Conservation (phyloP, 2,888 invertebrate species). For the Unio delphinus region DNA sequence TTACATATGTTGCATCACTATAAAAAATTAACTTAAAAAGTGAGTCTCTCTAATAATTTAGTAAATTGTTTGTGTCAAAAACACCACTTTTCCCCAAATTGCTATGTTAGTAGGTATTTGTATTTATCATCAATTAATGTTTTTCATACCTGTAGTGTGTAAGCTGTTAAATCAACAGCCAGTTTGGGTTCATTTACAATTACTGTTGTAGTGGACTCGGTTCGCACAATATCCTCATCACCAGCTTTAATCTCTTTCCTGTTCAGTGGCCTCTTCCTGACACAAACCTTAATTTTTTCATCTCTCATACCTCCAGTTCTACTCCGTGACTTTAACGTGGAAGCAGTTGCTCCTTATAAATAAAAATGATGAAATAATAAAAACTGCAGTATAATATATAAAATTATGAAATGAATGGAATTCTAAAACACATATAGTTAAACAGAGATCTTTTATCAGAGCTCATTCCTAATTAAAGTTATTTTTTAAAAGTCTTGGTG, state of each 20-base stretch:
- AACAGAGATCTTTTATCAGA: too few species aligned
- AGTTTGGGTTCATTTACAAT: slow-evolving; percentile 66
- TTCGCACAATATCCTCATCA: slow-evolving; percentile 61
- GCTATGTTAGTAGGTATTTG: neutral
- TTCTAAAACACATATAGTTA: neutral
- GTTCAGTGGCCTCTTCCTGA: slow-evolving; percentile 65
- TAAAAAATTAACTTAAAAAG: neutral
- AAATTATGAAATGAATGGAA: neutral
- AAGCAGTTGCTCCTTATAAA: slow-evolving; percentile 17
- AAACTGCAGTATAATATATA: neutral
- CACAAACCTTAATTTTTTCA: slow-evolving; percentile 65
- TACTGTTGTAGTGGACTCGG: slow-evolving; percentile 55
- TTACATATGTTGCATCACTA: too few species aligned
- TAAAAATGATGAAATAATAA: neutral
- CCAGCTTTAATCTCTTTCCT: slow-evolving; percentile 55
- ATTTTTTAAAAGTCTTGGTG: too few species aligned
- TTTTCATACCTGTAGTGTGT: slow-evolving; percentile 61
- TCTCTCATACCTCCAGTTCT: slow-evolving; percentile 31
- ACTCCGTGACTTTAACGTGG: slow-evolving; percentile 21
- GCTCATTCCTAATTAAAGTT: too few species aligned
- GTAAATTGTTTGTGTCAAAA: neutral
- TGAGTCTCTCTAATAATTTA: neutral
- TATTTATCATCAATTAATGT: neutral
- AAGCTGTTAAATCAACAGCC: slow-evolving; percentile 67
- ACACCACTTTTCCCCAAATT: too few species aligned